phyloP scores from a whole-genome alignment of 2,888 invertebrate genomes.

The Caenorhabditis sp. region DNA sequence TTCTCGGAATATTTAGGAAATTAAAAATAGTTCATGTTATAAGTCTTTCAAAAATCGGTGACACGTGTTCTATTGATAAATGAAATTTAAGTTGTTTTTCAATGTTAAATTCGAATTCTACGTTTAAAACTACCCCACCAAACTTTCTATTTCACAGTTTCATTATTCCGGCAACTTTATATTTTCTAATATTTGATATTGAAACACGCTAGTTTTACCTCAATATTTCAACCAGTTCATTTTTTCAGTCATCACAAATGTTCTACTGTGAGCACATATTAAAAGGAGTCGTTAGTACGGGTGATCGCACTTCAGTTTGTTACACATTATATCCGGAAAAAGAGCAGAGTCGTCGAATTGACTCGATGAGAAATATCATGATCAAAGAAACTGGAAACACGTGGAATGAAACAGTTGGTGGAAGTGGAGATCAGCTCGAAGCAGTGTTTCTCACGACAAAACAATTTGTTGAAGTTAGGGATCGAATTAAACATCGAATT shows the following conservation, averaged over 20 bases:
- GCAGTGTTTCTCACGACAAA: constrained; percentile 39
- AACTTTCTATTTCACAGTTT: too few species aligned
- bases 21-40: too few species aligned
- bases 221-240: too few species aligned
- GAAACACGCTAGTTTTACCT: too few species aligned
- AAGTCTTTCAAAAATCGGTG: too few species aligned
- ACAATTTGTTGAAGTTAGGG: constrained; percentile 29
- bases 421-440: constrained; percentile 36
- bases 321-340: constrained; percentile 43
- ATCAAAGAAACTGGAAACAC: constrained; percentile 34
- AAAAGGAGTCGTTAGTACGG: constrained; percentile 36
- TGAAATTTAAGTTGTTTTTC: too few species aligned
- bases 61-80: too few species aligned
- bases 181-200: too few species aligned
- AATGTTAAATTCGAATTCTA: too few species aligned
- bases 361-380: constrained; percentile 21
- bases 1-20: too few species aligned
- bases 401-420: constrained; percentile 27
- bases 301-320: constrained; percentile 38
- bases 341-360: constrained; percentile 12
- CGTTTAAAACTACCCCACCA: too few species aligned
- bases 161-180: too few species aligned
- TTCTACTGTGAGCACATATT: constrained; percentile 49
- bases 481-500: constrained; percentile 17
- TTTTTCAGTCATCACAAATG: constrained; percentile 29